Evolutionary conservation across 1,140 invertebrate species (phyloP).

Genomic region (Bacillus rossius): DNA sequence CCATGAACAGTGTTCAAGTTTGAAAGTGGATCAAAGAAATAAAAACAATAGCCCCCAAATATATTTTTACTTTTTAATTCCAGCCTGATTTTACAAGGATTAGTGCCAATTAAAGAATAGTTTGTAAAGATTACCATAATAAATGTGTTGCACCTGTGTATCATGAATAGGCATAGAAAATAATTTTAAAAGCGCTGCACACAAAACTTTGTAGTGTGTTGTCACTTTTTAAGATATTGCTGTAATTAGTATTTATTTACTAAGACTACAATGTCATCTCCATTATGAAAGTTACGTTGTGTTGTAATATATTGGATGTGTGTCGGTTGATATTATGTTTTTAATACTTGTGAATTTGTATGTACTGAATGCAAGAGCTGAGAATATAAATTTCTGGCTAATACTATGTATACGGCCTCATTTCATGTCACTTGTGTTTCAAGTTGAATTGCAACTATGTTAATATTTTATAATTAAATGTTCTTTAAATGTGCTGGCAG

Average conservation of each 20-base stretch:
- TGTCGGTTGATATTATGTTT: background rate
- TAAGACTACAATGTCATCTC: background rate
- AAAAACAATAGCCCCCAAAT: constrained; percentile 3
- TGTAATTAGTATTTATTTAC: constrained; percentile 17
- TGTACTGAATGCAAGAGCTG: constrained; percentile 1
- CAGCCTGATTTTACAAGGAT: constrained; percentile 9
- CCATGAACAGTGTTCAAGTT: constrained; percentile 6
- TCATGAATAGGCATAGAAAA: constrained; percentile 11
- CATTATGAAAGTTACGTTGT: background rate
- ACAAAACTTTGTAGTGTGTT: constrained; percentile 9
- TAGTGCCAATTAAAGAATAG: constrained; percentile 16
- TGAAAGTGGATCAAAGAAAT: constrained; percentile 1
- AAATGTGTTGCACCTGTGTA: constrained; percentile 14
- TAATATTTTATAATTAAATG: background rate
- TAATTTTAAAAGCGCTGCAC: constrained; percentile 12
- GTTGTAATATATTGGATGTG: background rate
- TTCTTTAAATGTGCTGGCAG: background rate
- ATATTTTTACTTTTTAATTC: constrained; percentile 5
- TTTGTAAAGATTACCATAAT: constrained; percentile 3
- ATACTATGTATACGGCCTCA: constrained; percentile 11
- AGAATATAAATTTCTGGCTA: constrained; percentile 7
- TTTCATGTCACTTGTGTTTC: constrained; percentile 8
- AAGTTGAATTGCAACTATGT: background rate
- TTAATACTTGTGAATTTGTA: background rate
- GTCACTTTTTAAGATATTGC: constrained; percentile 8